A percentile compares a stretch with the other conserved stretches of the same genome.
phyloP scores from a whole-genome alignment of 2,113 vertebrate species.

The Dolichallabes microphthalmus region DNA sequence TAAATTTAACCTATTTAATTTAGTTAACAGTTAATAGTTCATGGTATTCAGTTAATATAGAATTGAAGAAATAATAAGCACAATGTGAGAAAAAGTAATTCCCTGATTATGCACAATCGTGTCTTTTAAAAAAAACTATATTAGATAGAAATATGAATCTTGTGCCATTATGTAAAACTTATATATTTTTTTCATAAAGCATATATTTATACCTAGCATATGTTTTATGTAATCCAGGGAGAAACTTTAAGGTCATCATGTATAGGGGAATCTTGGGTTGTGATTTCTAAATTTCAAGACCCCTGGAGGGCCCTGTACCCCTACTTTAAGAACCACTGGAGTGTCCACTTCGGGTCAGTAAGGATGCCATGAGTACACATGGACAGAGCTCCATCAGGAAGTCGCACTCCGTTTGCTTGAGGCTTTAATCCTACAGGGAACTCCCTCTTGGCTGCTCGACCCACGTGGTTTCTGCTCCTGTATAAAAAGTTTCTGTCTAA shows the following conservation, averaged over 20 bases:
- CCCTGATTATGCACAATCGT: too few relatives aligned
- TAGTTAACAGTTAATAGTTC: not conserved
- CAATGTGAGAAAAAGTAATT: too few relatives aligned
- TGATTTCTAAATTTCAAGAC: not conserved
- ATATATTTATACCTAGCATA: too few relatives aligned
- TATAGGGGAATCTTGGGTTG: not conserved
- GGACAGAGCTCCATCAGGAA: slow-evolving; percentile 18
- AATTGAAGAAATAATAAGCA: too few relatives aligned
- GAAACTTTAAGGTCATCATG: too few relatives aligned
- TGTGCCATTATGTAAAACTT: too few relatives aligned
- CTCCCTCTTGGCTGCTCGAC: slow-evolving; percentile 69
- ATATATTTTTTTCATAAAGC: too few relatives aligned
- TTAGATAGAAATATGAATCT: too few relatives aligned
- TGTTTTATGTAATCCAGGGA: too few relatives aligned
- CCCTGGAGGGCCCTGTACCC: not conserved
- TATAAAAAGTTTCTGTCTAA: slow-evolving; percentile 78
- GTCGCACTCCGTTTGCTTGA: slow-evolving; percentile 27
- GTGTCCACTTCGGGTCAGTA: not conserved
- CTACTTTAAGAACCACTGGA: not conserved
- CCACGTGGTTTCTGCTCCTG: slow-evolving; percentile 72
- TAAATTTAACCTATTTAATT: not conserved
- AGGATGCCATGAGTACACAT: slow-evolving; percentile 17
- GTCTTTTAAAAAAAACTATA: too few relatives aligned
- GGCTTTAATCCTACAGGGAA: slow-evolving; percentile 64
- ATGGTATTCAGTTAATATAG: too few relatives aligned